A percentile compares a stretch with the other conserved stretches of the same genome.
Evolutionary conservation across 2,888 invertebrate genomes (phyloP).

Genomic region (Liopterus haemorrhoidalis): DNA sequence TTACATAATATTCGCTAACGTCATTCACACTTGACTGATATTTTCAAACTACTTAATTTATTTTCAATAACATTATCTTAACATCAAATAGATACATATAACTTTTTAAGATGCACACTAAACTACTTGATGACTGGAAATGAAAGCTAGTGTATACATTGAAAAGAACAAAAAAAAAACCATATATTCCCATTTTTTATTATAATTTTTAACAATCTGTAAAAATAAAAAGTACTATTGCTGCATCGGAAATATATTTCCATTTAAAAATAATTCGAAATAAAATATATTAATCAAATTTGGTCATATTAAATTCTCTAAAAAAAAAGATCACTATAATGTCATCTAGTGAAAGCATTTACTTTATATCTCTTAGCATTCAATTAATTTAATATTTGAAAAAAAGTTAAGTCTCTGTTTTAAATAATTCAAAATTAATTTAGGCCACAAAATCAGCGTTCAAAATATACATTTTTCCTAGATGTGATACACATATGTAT

Average conservation of each 20-base stretch:
- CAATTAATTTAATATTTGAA: too few species aligned
- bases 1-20: too few species aligned
- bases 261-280: background rate
- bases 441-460: too few species aligned
- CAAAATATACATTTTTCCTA: too few species aligned
- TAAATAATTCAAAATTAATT: too few species aligned
- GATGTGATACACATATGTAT: too few species aligned
- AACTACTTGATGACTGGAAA: slow-evolving; percentile 22
- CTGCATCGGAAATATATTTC: too few species aligned
- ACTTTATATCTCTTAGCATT: too few species aligned
- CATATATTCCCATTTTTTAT: slow-evolving; percentile 19
- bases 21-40: too few species aligned
- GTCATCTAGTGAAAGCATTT: slow-evolving; percentile 21
- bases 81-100: slow-evolving; percentile 44
- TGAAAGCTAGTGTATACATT: slow-evolving; percentile 17
- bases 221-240: too few species aligned
- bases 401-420: too few species aligned
- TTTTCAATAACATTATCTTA: slow-evolving; percentile 31
- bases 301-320: slow-evolving; percentile 21
- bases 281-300: slow-evolving; percentile 10
- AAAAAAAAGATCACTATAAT: slow-evolving; percentile 20
- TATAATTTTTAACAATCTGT: too few species aligned
- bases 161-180: slow-evolving; percentile 13
- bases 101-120: slow-evolving; percentile 34
- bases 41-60: slow-evolving; percentile 21